Percentiles rank a stretch among this genome's conserved stretches.
Conservation (phyloP, 2,113 vertebrate genomes). For the Saccopteryx leptura region DNA sequence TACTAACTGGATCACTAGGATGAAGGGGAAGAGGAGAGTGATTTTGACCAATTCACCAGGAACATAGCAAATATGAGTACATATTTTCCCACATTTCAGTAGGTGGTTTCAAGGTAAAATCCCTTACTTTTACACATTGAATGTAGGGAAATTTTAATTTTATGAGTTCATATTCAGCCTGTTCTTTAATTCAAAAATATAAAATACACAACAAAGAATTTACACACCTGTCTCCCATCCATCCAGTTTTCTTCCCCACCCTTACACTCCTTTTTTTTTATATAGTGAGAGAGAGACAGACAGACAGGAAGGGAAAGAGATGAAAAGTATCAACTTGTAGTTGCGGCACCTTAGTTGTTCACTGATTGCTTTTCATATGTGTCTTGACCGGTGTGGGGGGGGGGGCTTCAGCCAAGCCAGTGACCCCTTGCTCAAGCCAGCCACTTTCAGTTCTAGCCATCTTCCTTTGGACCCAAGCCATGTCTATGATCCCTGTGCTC, state of each 20-base stretch:
- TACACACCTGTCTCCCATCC: not conserved
- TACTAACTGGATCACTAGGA: not conserved
- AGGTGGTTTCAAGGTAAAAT: constrained; percentile 56
- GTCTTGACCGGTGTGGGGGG: no score
- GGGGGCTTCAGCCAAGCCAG: no score
- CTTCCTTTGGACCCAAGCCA: no score
- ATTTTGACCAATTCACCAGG: not conserved
- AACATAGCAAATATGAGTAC: not conserved
- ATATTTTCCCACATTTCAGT: not conserved
- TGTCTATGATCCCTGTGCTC: no score
- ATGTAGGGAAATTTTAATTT: not conserved
- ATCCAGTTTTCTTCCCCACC: not conserved
- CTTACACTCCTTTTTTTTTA: not conserved
- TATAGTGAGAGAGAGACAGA: no score
- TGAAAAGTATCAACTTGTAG: no score
- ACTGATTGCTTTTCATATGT: no score
- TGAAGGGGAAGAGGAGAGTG: not conserved
- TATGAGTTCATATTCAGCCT: constrained; percentile 50
- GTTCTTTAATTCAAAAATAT: constrained; percentile 36
- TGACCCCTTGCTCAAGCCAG: no score
- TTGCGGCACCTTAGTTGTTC: no score
- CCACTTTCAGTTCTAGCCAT: no score
- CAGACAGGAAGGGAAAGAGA: no score
- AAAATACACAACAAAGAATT: constrained; percentile 1
- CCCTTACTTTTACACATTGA: constrained; percentile 28